Evolutionary conservation across 2,113 vertebrate genomes (phyloP).

Genomic region (Neolamprologus variostigma): DNA sequence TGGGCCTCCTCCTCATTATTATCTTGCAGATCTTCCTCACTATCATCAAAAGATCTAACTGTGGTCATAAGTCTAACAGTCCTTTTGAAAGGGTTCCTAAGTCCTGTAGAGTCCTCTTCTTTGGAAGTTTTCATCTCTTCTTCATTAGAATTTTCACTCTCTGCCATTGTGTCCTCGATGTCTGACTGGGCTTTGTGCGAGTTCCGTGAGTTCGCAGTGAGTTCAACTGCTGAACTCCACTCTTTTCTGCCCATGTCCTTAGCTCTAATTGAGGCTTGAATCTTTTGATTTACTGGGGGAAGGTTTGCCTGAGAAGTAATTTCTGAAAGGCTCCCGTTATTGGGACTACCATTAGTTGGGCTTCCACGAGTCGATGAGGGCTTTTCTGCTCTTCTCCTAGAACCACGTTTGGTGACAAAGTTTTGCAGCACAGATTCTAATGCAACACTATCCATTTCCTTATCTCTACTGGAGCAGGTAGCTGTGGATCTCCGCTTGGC

Average conservation of each 20-base stretch:
- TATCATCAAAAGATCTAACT: neutral
- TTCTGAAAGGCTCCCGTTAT: constrained; percentile 31
- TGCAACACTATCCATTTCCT: constrained; percentile 60
- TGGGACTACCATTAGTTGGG: constrained; percentile 16
- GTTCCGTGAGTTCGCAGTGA: neutral
- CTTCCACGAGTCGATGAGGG: constrained; percentile 30
- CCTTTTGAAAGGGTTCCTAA: neutral
- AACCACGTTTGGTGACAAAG: constrained; percentile 22
- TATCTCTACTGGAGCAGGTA: constrained; percentile 70
- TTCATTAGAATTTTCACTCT: neutral
- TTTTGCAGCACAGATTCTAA: constrained; percentile 64
- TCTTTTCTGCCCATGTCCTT: constrained; percentile 24
- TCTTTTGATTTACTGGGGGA: neutral
- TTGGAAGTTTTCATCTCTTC: neutral
- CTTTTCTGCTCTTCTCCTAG: constrained; percentile 20
- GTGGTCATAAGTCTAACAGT: neutral
- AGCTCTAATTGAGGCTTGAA: neutral
- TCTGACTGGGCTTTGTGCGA: neutral
- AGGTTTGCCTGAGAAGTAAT: constrained; percentile 19
- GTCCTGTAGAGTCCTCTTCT: neutral
- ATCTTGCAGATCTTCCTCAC: constrained; percentile 45
- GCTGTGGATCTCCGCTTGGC: constrained; percentile 71
- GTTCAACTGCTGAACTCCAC: constrained; percentile 39
- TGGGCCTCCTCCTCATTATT: constrained; percentile 62
- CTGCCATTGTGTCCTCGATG: neutral